These are phyloP conservation scores for Dipodomys spectabilis DNA, from an alignment of 2,113 vertebrate genomes.

Conservation along the genomic window DNA sequence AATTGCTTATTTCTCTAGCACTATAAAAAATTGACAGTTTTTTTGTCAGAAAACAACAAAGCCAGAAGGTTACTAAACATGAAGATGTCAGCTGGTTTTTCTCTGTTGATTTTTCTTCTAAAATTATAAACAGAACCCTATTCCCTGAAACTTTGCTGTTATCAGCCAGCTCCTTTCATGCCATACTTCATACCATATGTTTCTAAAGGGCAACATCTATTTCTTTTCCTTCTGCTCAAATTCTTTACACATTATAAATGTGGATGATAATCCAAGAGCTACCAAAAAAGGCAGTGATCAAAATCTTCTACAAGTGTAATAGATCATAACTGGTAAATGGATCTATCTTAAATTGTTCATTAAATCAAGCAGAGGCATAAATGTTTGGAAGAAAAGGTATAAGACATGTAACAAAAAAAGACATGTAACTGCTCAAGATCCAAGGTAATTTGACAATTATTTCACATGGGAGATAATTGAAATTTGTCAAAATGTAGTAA, in stretches of 20 bases:
- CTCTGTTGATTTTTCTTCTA: slow-evolving; percentile 55
- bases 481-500: slow-evolving; percentile 47
- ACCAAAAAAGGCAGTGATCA: slow-evolving; percentile 22
- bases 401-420: background rate
- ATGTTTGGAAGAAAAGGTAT: background rate
- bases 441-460: slow-evolving; percentile 12
- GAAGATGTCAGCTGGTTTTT: slow-evolving; percentile 49
- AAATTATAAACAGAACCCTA: slow-evolving; percentile 62
- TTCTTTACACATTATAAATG: slow-evolving; percentile 59
- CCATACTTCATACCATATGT: slow-evolving; percentile 56
- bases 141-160: slow-evolving; percentile 49
- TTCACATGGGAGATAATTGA: slow-evolving; percentile 16
- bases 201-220: slow-evolving; percentile 70
- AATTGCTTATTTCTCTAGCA: slow-evolving; percentile 61
- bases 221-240: slow-evolving; percentile 69
- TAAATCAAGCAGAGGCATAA: background rate
- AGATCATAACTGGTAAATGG: slow-evolving; percentile 16
- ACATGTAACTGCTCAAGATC: background rate
- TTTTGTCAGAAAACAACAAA: slow-evolving; percentile 68
- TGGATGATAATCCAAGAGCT: slow-evolving; percentile 50
- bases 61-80: slow-evolving; percentile 63
- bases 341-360: background rate
- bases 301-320: slow-evolving; percentile 41
- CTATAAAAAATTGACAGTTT: background rate
- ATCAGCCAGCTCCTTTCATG: slow-evolving; percentile 28